Conservation (phyloP, 2,888 invertebrate species). For the Notodonta dromedarius region DNA sequence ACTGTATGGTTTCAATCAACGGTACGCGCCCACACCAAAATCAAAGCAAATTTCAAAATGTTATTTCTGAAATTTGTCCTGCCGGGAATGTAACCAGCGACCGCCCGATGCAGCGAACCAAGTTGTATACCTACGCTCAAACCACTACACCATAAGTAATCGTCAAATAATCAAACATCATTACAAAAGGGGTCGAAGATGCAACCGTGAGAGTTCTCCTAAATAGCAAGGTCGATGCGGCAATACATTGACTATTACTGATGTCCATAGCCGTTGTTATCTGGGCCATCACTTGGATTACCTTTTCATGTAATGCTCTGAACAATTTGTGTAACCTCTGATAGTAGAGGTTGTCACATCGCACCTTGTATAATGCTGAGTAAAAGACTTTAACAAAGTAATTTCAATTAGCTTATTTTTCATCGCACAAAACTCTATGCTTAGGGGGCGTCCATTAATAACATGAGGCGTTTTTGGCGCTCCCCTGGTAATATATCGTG, state of each 20-base stretch:
- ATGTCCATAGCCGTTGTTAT: slow-evolving; percentile 17
- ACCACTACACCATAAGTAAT: no score
- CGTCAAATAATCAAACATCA: not conserved
- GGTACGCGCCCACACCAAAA: no score
- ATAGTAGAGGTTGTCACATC: not conserved
- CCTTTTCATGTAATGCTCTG: slow-evolving; percentile 2
- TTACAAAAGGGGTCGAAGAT: slow-evolving; percentile 11
- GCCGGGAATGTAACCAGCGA: no score
- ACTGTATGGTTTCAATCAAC: no score
- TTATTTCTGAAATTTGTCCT: no score
- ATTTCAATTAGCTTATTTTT: not conserved
- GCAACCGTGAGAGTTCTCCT: slow-evolving; percentile 20
- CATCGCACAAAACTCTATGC: no score
- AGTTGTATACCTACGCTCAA: no score
- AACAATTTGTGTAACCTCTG: not conserved
- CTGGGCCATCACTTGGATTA: slow-evolving; percentile 12
- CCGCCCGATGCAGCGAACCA: no score
- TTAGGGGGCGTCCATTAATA: no score
- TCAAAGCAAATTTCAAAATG: no score
- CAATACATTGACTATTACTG: slow-evolving; percentile 11
- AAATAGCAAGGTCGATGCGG: slow-evolving; percentile 29
- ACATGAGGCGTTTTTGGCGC: no score
- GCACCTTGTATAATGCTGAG: not conserved
- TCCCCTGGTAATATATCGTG: no score
- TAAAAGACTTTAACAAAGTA: not conserved